Evolutionary conservation across 2,888 invertebrate genomes (phyloP), one percentile per base, ranked within the genome.

Genomic region (Mythimna loreyi): DNA sequence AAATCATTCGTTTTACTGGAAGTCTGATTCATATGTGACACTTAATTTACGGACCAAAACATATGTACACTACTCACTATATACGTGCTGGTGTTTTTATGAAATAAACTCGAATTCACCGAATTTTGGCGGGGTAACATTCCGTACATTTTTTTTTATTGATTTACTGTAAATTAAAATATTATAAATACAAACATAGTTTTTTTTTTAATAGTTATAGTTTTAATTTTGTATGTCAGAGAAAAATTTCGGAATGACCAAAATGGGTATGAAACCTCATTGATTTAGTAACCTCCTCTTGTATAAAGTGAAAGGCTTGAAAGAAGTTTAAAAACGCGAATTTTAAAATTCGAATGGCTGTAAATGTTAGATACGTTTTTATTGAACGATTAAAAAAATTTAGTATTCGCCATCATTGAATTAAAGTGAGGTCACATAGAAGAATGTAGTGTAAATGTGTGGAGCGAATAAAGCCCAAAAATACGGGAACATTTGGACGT

Each of bases 391-490:
- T 30, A 43, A 68, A 76, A 28, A 76, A 64, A 53, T 36, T 40
- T 43, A 50, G 36, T 23, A 63, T 62, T 43, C 58, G 30, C 53
- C 30, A 67, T 73, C 58, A 72, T 57, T 66, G 78, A 72, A 78
- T 61, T 58, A 43, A 50, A 21, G 47, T 49, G 67, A 62, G 61
- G 53, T 59, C 55, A 59, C 67, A 67, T 60, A 62, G 62, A 60
- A 75, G 75, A 70, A 75, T 75, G 50, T 57, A 55, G 68, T 50
- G 53, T 58, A 61, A 61, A 68, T 68, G 59, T 62, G 28, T 30
- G 49, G 62, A 40, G 52, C 52, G 50, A 70, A 65, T 70, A 75
- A 65, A 64, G 40, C 56, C 19, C n/a, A 28, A 49, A 80, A 70
- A 80, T 70, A 60, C 50, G 50, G 49, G 59, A 53, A 53, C 36